These are phyloP conservation scores for Menidia menidia DNA, from an alignment of 2,797 vertebrate genomes.

Conservation along the genomic window DNA sequence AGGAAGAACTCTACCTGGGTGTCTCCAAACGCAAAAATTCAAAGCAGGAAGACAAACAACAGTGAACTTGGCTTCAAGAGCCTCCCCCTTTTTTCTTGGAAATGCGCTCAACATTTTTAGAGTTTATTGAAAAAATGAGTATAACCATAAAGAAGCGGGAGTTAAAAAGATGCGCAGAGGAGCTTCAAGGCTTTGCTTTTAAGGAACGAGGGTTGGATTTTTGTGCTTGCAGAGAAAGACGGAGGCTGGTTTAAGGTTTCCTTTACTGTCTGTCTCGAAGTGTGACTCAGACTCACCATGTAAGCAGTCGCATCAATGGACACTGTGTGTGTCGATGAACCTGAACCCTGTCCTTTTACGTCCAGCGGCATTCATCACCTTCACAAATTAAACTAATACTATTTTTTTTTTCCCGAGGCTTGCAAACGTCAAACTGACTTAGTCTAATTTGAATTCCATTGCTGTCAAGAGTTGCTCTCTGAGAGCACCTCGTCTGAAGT, in stretches of 20 bases:
- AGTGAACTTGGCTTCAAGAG: slow-evolving; percentile 49
- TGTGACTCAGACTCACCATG: slow-evolving; percentile 21
- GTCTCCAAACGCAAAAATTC: slow-evolving; percentile 31
- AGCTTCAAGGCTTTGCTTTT: slow-evolving; percentile 48
- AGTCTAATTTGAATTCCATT: slow-evolving; percentile 66
- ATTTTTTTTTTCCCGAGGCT: slow-evolving; percentile 34
- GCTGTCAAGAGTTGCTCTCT: slow-evolving; percentile 58
- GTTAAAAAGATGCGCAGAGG: slow-evolving; percentile 13
- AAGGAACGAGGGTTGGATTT: slow-evolving; percentile 28
- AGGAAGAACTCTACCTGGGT: slow-evolving; percentile 51
- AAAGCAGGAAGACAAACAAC: slow-evolving; percentile 64
- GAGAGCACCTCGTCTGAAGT: slow-evolving; percentile 63
- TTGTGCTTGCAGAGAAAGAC: slow-evolving; percentile 15
- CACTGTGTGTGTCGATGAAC: slow-evolving; percentile 31
- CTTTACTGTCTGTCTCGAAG: slow-evolving; percentile 29
- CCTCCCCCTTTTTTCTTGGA: slow-evolving; percentile 14
- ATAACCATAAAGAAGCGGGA: slow-evolving; percentile 8
- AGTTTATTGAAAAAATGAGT: slow-evolving; percentile 29
- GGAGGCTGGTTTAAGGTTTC: slow-evolving; percentile 31
- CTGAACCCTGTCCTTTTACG: slow-evolving; percentile 40
- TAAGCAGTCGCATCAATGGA: slow-evolving; percentile 18
- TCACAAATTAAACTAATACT: slow-evolving; percentile 51
- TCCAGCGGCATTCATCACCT: slow-evolving; percentile 50
- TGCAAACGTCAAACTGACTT: slow-evolving; percentile 46
- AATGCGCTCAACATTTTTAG: slow-evolving; percentile 25